phyloP scores from a whole-genome alignment of 2,113 vertebrate species.

The Philantomba maxwellii region DNA sequence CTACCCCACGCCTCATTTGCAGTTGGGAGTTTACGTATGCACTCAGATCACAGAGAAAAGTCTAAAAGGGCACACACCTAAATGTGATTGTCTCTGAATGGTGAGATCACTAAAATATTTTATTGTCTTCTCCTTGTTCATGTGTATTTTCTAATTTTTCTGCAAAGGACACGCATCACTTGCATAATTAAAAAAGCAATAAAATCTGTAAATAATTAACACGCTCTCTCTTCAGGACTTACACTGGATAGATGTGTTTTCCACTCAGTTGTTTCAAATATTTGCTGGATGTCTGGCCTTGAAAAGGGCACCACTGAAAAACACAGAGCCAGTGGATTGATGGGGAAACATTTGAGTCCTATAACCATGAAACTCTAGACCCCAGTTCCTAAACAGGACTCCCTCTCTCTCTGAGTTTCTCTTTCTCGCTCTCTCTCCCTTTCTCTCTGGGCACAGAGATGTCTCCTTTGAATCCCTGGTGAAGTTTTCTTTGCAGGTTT shows the following conservation, averaged over 20 bases:
- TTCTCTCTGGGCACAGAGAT: neutral
- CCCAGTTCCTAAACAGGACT: neutral
- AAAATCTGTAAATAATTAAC: conserved; percentile 50
- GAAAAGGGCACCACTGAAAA: neutral
- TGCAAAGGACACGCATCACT: neutral
- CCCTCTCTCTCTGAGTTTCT: neutral
- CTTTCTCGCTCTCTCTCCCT: neutral
- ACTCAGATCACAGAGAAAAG: accelerated
- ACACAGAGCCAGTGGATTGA: accelerated
- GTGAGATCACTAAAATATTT: neutral
- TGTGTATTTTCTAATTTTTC: conserved; percentile 16
- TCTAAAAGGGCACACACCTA: neutral
- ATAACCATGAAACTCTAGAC: too few species aligned
- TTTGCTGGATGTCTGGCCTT: neutral
- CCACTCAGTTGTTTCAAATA: neutral
- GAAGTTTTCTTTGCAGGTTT: neutral
- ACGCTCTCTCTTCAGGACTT: neutral
- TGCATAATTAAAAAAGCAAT: conserved; percentile 45
- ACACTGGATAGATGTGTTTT: neutral
- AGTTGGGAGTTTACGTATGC: accelerated
- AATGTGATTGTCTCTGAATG: neutral
- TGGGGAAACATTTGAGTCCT: neutral
- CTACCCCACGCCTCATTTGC: accelerated
- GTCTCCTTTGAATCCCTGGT: accelerated
- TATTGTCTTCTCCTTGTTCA: neutral